Percentiles rank a stretch among this genome's conserved stretches.
These are phyloP conservation scores for Sisyra terminalis DNA, from an alignment of 2,888 invertebrate genomes.

Conservation along the genomic window DNA sequence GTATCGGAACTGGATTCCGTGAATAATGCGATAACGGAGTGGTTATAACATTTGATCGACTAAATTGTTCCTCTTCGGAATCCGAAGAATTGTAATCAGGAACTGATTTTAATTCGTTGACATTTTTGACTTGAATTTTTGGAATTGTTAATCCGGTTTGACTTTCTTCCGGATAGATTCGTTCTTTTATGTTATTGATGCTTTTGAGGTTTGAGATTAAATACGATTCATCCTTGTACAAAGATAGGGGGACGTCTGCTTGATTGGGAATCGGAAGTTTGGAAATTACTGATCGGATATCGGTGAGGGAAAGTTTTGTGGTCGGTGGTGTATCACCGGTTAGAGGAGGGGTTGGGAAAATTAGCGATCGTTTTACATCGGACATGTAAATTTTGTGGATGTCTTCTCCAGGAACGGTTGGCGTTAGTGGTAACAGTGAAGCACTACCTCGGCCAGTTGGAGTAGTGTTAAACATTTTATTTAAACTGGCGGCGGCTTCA, in stretches of 20 bases:
- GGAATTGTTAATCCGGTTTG: conserved; percentile 13
- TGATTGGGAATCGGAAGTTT: neutral
- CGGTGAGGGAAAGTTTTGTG: neutral
- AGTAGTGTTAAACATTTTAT: neutral
- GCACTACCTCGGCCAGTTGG: neutral
- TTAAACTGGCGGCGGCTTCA: conserved; percentile 32
- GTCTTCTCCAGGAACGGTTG: neutral
- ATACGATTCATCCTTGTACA: too few relatives aligned
- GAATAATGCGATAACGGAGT: conserved; percentile 17
- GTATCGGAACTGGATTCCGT: conserved; percentile 12
- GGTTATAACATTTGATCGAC: conserved; percentile 11
- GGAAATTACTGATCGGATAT: conserved; percentile 1
- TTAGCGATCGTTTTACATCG: neutral
- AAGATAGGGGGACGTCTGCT: neutral
- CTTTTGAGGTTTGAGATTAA: too few relatives aligned
- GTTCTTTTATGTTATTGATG: too few relatives aligned
- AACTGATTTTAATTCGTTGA: conserved; percentile 42
- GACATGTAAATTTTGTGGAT: neutral
- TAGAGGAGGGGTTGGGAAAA: neutral
- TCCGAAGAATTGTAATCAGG: conserved; percentile 29
- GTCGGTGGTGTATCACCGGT: neutral
- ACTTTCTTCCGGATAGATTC: conserved; percentile 7
- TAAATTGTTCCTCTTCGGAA: conserved; percentile 24
- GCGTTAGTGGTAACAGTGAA: neutral
- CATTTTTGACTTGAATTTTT: conserved; percentile 34